Evolutionary conservation across 2,113 vertebrate genomes (phyloP), one percentile per base, ranked within the genome.

Genomic region (Macrotus californicus): DNA sequence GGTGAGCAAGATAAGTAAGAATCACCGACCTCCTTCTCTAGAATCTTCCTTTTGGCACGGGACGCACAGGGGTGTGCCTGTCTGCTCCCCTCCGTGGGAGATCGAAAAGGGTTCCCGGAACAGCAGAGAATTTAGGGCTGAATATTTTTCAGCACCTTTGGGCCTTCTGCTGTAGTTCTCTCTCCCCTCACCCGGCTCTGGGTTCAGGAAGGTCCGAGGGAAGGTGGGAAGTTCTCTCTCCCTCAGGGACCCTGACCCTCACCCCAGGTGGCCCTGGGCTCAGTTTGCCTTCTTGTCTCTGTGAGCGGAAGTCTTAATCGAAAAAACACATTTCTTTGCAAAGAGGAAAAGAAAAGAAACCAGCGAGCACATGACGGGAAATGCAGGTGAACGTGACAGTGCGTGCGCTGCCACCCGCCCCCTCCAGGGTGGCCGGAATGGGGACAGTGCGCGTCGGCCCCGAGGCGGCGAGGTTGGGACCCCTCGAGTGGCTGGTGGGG

Each of bases 1-100:
- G 93, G 81, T 43, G n/a, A 88, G 88, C 77, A 94, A 97, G 95
- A 94, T 86, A 93, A 96, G 94, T 94, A 70, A 79, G 67, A 1
- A 52, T 97, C 66, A 80, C 39, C 69, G 48, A 59, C 16, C 13
- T 92, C 93, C 67, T 59, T 26, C 59, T 29, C 26, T 12, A 64
- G 24, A 94, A 93, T 92, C 91, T 94, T 67, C 89, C 73, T 96
- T 87, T 84, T 31, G 66, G 87, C 21, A 0, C 26, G 22, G 75
- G 24, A 41, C 61, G 34, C 6, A 19, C 1, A 2, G n/a, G 6
- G 16, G 31, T 2, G 11, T 1, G 29, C 36, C 87, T 46, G 29
- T 54, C 16, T 0, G 0, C 6, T 12, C 16, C 26, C 26, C 61
- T 66, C 66, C 10, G 0, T 1, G 19, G 64, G 7, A 26, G 22